These are phyloP conservation scores for Agriotes lineatus DNA, from an alignment of 2,888 invertebrate species.

Conservation along the genomic window DNA sequence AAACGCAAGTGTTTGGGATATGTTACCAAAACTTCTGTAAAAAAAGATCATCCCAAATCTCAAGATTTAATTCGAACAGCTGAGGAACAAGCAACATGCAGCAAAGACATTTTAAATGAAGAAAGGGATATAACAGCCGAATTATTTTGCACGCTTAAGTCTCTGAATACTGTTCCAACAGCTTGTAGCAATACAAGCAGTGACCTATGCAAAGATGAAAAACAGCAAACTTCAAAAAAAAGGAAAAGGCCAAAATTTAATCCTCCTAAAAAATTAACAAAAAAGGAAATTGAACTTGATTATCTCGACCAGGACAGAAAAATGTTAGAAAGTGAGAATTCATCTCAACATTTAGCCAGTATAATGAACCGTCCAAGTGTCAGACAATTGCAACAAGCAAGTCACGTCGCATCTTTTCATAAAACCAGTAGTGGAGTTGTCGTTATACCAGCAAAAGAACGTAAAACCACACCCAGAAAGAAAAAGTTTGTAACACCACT, in stretches of 20 bases:
- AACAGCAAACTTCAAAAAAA: conserved; percentile 15
- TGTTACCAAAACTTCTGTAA: background rate
- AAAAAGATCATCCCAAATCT: no score
- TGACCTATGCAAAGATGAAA: background rate
- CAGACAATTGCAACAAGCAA: conserved; percentile 55
- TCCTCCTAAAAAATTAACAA: conserved; percentile 53
- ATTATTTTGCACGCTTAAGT: background rate
- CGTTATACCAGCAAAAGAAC: conserved; percentile 49
- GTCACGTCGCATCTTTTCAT: conserved; percentile 54
- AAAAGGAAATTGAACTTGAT: conserved; percentile 56
- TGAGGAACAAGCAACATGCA: background rate
- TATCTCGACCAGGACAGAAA: conserved; percentile 56
- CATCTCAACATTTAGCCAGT: conserved; percentile 52
- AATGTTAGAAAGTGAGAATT: conserved; percentile 51
- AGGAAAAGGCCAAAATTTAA: conserved; percentile 43
- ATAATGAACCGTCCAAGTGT: conserved; percentile 57
- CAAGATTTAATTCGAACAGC: background rate
- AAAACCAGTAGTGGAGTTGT: conserved; percentile 56
- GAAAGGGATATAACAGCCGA: background rate
- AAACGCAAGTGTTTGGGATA: background rate
- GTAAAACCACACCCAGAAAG: conserved; percentile 4
- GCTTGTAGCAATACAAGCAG: no score
- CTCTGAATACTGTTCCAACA: no score
- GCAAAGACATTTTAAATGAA: background rate
- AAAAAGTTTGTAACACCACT: conserved; percentile 33